Evolutionary conservation across 2,797 vertebrate species (phyloP).

Genomic region (Hippopotamyrus pictus): DNA sequence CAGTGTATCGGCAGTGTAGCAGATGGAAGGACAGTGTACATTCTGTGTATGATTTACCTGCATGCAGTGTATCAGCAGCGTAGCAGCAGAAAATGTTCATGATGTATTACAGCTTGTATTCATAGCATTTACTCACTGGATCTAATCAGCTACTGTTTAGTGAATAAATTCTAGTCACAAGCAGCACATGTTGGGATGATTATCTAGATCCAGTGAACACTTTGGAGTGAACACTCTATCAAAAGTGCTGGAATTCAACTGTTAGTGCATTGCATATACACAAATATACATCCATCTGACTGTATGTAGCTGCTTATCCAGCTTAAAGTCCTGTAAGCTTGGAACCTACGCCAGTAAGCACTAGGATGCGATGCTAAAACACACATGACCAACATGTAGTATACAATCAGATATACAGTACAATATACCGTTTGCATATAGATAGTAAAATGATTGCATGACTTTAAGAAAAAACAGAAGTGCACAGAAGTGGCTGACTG

Average conservation of each 20-base stretch:
- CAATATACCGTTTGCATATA: neutral
- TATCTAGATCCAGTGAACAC: neutral
- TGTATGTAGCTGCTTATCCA: neutral
- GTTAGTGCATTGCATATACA: neutral
- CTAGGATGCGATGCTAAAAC: neutral
- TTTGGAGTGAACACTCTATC: neutral
- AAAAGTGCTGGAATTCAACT: neutral
- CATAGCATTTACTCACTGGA: neutral
- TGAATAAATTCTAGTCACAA: neutral
- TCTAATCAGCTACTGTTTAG: neutral
- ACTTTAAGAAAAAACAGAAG: neutral
- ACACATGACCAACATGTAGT: neutral
- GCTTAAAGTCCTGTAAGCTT: neutral
- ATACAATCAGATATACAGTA: neutral
- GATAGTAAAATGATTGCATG: neutral
- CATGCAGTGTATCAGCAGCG: neutral
- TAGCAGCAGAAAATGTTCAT: neutral
- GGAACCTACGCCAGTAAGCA: neutral
- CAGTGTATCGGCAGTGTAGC: neutral
- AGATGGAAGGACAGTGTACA: neutral
- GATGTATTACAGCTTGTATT: neutral
- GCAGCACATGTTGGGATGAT: neutral
- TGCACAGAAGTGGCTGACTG: neutral
- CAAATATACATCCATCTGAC: neutral
- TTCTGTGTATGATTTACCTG: neutral